These are phyloP conservation scores for Himalopsyche tibetana DNA, from an alignment of 2,888 invertebrate species.

Conservation along the genomic window DNA sequence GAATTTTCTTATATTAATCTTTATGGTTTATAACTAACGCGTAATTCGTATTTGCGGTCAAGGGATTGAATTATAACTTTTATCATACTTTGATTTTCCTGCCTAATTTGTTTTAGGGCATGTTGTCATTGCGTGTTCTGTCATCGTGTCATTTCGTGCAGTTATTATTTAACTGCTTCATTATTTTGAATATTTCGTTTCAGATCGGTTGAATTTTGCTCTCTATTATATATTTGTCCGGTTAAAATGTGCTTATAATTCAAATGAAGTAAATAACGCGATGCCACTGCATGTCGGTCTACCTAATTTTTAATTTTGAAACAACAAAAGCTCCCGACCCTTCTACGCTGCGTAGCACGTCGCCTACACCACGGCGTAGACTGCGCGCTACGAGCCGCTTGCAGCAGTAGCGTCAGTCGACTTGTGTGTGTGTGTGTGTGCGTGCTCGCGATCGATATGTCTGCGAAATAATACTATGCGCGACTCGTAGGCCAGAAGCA, in stretches of 20 bases:
- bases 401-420: neutral
- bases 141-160: too few species aligned
- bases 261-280: neutral
- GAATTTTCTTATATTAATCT: too few species aligned
- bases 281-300: neutral
- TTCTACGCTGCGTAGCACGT: slow-evolving; percentile 13
- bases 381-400: neutral
- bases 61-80: too few species aligned
- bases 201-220: too few species aligned
- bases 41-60: too few species aligned
- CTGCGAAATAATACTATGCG: neutral
- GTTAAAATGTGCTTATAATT: too few species aligned
- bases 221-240: neutral
- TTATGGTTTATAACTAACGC: too few species aligned
- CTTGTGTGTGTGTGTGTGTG: neutral
- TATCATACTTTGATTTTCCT: too few species aligned
- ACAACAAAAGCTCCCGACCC: slow-evolving; percentile 6
- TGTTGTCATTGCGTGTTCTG: too few species aligned
- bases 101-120: too few species aligned
- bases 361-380: neutral
- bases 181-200: too few species aligned
- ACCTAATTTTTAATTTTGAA: slow-evolving; percentile 32
- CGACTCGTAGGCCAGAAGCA: slow-evolving; percentile 3
- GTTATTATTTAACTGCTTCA: too few species aligned
- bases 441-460: slow-evolving; percentile 18